Percentiles rank a stretch among this genome's conserved stretches.
Evolutionary conservation across 2,113 vertebrate genomes (phyloP).

Genomic region (Chionis minor): DNA sequence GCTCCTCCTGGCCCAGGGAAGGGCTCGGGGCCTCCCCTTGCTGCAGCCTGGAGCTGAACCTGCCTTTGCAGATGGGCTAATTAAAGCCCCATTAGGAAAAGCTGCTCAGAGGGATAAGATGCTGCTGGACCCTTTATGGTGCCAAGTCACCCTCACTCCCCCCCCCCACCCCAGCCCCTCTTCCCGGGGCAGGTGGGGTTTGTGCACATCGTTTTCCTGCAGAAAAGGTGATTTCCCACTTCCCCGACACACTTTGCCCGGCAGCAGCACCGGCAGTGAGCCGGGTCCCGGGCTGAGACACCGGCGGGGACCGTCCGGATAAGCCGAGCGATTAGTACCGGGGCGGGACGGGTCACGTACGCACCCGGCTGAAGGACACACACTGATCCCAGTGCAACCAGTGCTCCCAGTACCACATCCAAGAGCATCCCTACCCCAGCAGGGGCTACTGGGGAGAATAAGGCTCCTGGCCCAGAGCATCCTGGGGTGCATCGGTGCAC

Average conservation of each 20-base stretch:
- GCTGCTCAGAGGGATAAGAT: slow-evolving; percentile 62
- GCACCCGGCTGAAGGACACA: not conserved
- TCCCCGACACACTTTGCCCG: accelerated
- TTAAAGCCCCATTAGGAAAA: slow-evolving; percentile 64
- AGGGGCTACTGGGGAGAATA: not conserved
- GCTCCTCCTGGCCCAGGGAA: not conserved
- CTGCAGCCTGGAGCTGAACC: slow-evolving; percentile 3
- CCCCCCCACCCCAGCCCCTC: too few relatives aligned
- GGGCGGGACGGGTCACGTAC: not conserved
- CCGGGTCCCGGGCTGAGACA: accelerated
- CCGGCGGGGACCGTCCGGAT: accelerated
- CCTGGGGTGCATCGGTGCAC: accelerated
- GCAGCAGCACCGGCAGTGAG: accelerated
- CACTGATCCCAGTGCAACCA: not conserved
- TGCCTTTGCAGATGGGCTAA: not conserved
- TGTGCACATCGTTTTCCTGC: not conserved
- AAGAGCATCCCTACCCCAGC: not conserved
- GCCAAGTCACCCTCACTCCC: not conserved
- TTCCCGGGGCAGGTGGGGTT: not conserved
- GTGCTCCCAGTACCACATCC: not conserved
- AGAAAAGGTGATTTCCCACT: not conserved
- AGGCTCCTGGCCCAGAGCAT: not conserved
- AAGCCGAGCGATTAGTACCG: not conserved
- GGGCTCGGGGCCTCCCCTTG: not conserved
- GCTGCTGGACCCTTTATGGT: not conserved